A percentile compares a stretch with the other conserved stretches of the same genome.
Conservation (phyloP, 2,888 invertebrate genomes). For the Pseudolycoriella hygida region DNA sequence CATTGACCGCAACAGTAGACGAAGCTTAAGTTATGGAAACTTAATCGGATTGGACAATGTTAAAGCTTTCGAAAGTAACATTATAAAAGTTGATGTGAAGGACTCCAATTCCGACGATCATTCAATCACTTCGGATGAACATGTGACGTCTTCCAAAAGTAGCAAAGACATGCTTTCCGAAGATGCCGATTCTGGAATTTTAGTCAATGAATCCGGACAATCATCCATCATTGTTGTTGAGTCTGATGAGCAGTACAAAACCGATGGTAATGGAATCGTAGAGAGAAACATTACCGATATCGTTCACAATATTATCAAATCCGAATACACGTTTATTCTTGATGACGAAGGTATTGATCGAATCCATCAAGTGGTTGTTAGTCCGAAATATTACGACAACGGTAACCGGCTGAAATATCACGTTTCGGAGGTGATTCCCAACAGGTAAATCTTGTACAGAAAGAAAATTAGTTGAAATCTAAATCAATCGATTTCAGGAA, state of each 20-base stretch:
- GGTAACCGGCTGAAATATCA: constrained; percentile 45
- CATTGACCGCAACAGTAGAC: constrained; percentile 25
- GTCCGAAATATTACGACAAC: constrained; percentile 14
- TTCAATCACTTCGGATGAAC: not conserved
- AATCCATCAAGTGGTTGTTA: constrained; percentile 52
- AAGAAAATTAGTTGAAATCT: no score
- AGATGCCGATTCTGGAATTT: constrained; percentile 58
- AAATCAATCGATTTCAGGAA: constrained; percentile 36
- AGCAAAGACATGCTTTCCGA: constrained; percentile 37
- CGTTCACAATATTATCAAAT: not conserved
- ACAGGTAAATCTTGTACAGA: constrained; percentile 52
- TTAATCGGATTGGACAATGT: constrained; percentile 55
- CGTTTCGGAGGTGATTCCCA: constrained; percentile 52
- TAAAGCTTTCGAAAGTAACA: constrained; percentile 19
- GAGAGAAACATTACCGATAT: no score
- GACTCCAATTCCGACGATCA: constrained; percentile 44
- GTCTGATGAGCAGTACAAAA: no score
- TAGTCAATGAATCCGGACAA: constrained; percentile 53
- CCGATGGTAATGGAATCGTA: no score
- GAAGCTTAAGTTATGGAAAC: constrained; percentile 59
- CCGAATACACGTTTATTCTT: constrained; percentile 19
- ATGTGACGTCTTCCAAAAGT: no score
- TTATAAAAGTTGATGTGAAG: not conserved
- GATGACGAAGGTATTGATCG: constrained; percentile 36
- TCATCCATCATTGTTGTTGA: constrained; percentile 38